Percentiles rank a stretch among this genome's conserved stretches.
Conservation (phyloP, 2,888 invertebrate species). For the Aricia artaxerxes region DNA sequence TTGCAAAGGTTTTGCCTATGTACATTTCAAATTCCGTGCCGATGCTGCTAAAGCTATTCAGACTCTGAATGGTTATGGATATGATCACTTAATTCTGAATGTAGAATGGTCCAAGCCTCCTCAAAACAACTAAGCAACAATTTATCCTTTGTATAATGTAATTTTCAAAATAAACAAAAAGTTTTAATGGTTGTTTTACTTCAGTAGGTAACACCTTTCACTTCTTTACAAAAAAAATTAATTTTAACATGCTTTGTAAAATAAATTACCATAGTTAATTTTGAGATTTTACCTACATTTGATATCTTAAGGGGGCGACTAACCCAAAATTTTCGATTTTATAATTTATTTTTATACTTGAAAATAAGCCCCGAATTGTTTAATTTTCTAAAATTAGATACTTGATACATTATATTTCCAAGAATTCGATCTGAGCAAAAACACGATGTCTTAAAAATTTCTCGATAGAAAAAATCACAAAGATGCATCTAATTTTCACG, state of each 20-base stretch:
- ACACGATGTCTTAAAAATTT: no score
- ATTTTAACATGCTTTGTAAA: no score
- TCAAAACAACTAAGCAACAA: conserved; percentile 58
- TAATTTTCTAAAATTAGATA: no score
- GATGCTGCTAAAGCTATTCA: conserved; percentile 96
- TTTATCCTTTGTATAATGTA: conserved; percentile 20
- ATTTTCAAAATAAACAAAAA: conserved; percentile 24
- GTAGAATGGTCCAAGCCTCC: conserved; percentile 99
- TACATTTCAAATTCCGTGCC: conserved; percentile 94
- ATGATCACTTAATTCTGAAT: conserved; percentile 97
- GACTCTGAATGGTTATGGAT: conserved; percentile 94
- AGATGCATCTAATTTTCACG: no score
- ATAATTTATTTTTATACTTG: no score
- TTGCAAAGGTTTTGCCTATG: conserved; percentile 99
- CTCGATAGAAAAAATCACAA: no score
- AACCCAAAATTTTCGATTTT: no score
- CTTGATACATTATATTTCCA: no score
- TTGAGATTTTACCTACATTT: background rate
- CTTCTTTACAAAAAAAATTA: no score
- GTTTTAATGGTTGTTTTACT: background rate
- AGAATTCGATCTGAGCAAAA: no score
- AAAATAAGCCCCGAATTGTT: no score
- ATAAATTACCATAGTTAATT: background rate
- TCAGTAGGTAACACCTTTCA: background rate
- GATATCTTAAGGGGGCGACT: no score